Base-by-base conservation (phyloP, 2,113 vertebrate genomes). In the Cercopithecus mona region DNA sequence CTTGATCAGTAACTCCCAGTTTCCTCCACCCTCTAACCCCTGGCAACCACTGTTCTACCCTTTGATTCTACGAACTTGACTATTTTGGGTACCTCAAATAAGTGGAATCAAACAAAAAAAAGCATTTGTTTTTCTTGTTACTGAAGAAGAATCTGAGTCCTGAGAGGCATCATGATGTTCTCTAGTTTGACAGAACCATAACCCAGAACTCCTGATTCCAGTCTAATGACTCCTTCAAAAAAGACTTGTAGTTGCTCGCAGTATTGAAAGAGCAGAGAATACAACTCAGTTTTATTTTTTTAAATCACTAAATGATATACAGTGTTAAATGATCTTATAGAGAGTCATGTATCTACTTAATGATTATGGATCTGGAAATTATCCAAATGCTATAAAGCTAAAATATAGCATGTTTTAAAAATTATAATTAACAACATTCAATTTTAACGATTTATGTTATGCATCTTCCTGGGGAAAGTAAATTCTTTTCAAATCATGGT, bases 91-190 rank as follows among this genome's bases (percentile, higher is more conserved):
- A 9, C 43, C 38, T 43, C 48, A 52, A 75, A 87, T 66, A 55
- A 80, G 57, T 87, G 45, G 52, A 80, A 57, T 91, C 64, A 45
- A 45, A 45, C 45, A 45, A 9, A 45, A 45, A 45, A 45, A 45
- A 20, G 38, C 22, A 75, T 87, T 81, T 93, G 50, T 52, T 86
- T 94, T 90, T 35, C 64, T 82, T 78, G 48, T 85, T 68, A 48
- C 22, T 40, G 17, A 85, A 87, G 50, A 88, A 93, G 10, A 93
- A 27, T 95, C 52, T 30, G 12, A 73, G 38, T 78, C 25, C 80
- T 50, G 90, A 90, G 80, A 90, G 30, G 45, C 70, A 50, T 73
- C 45, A 48, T 84, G 59, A 72, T 84, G 85, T 95, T 95, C 93
- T 95, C 79, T 40, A 84, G 32, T 89, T 27, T 80, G 30, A 64